A percentile compares a stretch with the other conserved stretches of the same genome.
phyloP scores from a whole-genome alignment of 2,113 vertebrate species.

The Herpailurus yagouaroundi region DNA sequence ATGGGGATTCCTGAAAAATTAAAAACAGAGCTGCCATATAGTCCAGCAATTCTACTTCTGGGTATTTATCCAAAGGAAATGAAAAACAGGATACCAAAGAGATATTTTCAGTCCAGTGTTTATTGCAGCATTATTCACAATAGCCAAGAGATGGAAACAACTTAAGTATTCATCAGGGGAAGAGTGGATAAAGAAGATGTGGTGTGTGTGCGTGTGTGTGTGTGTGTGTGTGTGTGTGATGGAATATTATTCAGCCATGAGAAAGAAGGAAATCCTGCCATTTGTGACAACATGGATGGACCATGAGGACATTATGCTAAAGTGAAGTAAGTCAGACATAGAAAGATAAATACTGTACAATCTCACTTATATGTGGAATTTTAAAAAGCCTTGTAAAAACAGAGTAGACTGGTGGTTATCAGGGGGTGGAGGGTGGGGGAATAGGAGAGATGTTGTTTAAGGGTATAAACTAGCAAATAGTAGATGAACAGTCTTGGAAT shows the following conservation, averaged over 20 bases:
- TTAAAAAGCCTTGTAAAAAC: background rate
- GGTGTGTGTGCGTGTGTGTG: background rate
- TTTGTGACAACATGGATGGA: background rate
- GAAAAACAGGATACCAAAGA: background rate
- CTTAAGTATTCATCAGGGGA: background rate
- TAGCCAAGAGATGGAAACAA: background rate
- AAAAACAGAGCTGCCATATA: background rate
- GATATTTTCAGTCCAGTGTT: background rate
- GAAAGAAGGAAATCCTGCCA: background rate
- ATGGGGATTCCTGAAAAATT: background rate
- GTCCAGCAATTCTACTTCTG: background rate
- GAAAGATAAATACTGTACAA: background rate
- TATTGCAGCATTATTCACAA: background rate
- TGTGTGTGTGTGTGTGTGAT: background rate
- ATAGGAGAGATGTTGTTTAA: background rate
- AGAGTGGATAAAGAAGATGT: background rate
- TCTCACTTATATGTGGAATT: background rate
- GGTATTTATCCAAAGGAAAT: background rate
- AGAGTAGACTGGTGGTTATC: background rate
- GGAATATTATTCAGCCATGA: background rate
- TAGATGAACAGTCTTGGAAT: background rate
- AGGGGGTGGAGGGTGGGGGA: background rate
- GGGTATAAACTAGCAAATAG: background rate
- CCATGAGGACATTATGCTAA: background rate
- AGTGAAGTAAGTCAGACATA: background rate